These are phyloP conservation scores for Bembecia ichneumoniformis DNA, from an alignment of 2,888 invertebrate genomes.

Conservation along the genomic window DNA sequence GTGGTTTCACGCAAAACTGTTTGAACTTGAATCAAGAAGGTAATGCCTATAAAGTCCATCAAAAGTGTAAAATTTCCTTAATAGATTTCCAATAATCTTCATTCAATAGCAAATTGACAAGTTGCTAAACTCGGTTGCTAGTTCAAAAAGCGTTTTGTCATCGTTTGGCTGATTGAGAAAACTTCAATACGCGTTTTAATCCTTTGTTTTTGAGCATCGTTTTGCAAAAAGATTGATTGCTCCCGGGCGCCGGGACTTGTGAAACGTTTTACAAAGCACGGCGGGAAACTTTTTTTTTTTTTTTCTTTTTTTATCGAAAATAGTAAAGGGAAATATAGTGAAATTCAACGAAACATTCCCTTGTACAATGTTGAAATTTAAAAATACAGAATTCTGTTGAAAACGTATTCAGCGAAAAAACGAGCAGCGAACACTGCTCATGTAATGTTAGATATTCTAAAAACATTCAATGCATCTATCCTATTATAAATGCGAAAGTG, in stretches of 20 bases:
- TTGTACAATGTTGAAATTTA: too few relatives aligned
- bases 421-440: too few relatives aligned
- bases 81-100: neutral
- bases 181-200: conserved; percentile 7
- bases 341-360: neutral
- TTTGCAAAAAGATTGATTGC: conserved; percentile 10
- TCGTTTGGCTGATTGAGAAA: conserved; percentile 6
- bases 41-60: too few relatives aligned
- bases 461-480: too few relatives aligned
- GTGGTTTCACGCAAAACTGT: too few relatives aligned
- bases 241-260: conserved; percentile 4
- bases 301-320: neutral
- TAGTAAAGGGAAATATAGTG: neutral
- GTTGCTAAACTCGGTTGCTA: neutral
- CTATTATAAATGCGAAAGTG: too few relatives aligned
- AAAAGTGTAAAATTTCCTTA: too few relatives aligned
- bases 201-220: conserved; percentile 10
- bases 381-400: too few relatives aligned
- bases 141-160: conserved; percentile 7
- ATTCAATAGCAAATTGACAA: neutral
- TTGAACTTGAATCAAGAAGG: too few relatives aligned
- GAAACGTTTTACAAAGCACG: conserved; percentile 1
- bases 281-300: neutral
- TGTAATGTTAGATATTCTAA: too few relatives aligned
- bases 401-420: too few relatives aligned